phyloP scores from a whole-genome alignment of 2,797 vertebrate species.

The Falco concolor region DNA sequence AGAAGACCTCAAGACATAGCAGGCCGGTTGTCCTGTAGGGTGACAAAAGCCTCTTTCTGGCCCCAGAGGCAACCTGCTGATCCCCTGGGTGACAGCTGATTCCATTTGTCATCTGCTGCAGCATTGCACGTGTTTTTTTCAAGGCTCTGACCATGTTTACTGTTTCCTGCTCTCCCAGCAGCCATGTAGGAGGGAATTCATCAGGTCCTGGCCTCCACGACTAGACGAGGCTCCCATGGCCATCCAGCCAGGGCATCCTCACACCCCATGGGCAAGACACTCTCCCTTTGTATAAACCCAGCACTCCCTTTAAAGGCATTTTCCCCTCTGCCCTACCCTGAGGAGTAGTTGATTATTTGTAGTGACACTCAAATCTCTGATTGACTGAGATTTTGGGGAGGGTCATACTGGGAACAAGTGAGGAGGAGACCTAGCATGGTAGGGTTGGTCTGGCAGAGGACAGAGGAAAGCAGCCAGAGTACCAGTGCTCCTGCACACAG shows the following conservation, averaged over 20 bases:
- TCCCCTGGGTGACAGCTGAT: not conserved
- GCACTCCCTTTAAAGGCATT: not conserved
- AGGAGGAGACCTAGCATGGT: not conserved
- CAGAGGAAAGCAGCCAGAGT: not conserved
- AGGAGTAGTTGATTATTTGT: not conserved
- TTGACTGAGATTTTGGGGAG: not conserved
- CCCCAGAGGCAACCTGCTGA: not conserved
- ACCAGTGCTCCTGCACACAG: not conserved
- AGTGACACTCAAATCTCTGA: not conserved
- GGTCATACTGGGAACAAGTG: not conserved
- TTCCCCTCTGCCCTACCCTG: not conserved
- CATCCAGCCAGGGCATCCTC: not conserved
- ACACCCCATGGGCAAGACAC: fast-evolving
- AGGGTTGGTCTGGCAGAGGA: not conserved
- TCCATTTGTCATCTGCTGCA: not conserved
- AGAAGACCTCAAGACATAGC: not conserved
- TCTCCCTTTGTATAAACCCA: not conserved
- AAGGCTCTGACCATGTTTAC: not conserved
- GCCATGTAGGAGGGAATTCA: not conserved
- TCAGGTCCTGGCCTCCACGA: not conserved
- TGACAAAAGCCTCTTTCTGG: not conserved
- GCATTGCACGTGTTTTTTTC: not conserved
- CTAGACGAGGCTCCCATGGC: not conserved
- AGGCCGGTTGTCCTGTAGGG: not conserved
- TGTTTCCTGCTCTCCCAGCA: not conserved